Percentiles rank a stretch among this genome's conserved stretches.
Conservation (phyloP, 2,113 vertebrate genomes). For the Phrynocephalus versicolor region DNA sequence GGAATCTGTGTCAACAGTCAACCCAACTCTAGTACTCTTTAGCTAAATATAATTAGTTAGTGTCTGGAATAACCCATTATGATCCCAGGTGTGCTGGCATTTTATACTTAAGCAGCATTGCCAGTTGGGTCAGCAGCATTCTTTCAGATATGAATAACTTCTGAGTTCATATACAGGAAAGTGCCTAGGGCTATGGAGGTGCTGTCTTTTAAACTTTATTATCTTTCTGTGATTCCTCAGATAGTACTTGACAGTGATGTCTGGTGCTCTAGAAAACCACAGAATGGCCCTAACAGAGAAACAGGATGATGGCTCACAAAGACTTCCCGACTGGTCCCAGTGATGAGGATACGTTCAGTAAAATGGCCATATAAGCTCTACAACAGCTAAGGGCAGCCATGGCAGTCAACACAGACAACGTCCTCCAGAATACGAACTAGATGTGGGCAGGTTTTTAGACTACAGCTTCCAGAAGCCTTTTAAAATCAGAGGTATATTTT, state of each 20-base stretch:
- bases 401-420: not conserved
- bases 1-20: constrained; percentile 43
- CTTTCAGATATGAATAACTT: constrained; percentile 39
- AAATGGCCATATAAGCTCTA: not conserved
- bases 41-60: constrained; percentile 31
- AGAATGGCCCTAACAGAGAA: not conserved
- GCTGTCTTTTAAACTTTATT: constrained; percentile 4
- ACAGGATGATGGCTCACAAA: not conserved
- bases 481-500: too few species aligned
- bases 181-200: not conserved
- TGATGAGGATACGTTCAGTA: too few species aligned
- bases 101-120: constrained; percentile 13
- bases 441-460: too few species aligned
- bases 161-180: not conserved
- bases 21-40: constrained; percentile 48
- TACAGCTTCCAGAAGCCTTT: too few species aligned
- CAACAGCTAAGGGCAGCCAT: not conserved
- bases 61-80: constrained; percentile 41
- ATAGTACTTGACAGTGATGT: not conserved
- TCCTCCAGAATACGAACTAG: not conserved
- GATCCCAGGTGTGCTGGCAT: constrained; percentile 19
- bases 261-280: not conserved
- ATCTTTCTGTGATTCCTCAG: not conserved
- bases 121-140: constrained; percentile 26
- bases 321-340: not conserved